These are phyloP conservation scores for Ceratosolen solmsi DNA, from an alignment of 1,140 invertebrate genomes.

Conservation along the genomic window DNA sequence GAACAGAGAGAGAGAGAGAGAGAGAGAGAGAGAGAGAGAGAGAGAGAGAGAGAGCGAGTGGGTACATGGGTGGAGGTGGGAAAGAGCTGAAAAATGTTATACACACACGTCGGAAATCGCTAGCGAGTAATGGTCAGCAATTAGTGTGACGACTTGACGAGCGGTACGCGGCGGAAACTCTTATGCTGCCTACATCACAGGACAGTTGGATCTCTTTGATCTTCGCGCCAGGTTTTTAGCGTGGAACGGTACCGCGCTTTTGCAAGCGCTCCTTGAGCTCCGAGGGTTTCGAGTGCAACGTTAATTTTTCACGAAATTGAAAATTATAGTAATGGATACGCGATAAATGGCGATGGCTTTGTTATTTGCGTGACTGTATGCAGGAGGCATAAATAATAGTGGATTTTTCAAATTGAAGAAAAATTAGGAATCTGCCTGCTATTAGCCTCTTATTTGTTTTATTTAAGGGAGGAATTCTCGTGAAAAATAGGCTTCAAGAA, in stretches of 20 bases:
- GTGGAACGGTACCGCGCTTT: conserved; percentile 10
- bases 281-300: background rate
- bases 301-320: conserved; percentile 24
- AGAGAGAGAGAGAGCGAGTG: background rate
- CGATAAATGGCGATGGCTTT: background rate
- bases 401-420: no score
- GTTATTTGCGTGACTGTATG: background rate
- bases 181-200: conserved; percentile 55
- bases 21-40: background rate
- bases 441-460: no score
- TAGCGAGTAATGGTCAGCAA: conserved; percentile 60
- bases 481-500: no score
- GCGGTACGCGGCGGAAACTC: conserved; percentile 48
- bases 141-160: conserved; percentile 60
- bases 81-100: conserved; percentile 37
- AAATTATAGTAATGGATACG: background rate
- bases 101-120: conserved; percentile 59
- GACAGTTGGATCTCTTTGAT: conserved; percentile 59
- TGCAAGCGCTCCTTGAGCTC: background rate
- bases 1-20: background rate
- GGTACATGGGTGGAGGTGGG: background rate
- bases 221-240: conserved; percentile 39
- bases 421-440: no score
- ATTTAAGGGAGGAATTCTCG: no score
- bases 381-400: no score